phyloP scores from a whole-genome alignment of 2,888 invertebrate species.

The Dicranocentrus wangi region DNA sequence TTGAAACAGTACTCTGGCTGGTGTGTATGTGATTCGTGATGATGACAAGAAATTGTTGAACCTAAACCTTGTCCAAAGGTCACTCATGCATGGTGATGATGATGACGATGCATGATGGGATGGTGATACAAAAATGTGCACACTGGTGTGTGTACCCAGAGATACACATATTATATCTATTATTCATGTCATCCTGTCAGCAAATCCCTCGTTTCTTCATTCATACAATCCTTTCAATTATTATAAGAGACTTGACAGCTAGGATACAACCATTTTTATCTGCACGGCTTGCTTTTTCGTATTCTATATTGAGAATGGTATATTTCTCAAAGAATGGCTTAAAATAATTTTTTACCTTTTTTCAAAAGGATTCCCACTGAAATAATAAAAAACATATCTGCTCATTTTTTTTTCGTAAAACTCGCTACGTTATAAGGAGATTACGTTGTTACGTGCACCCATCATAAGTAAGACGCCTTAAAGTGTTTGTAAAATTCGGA shows the following conservation, averaged over 20 bases:
- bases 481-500: too few species aligned
- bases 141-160: background rate
- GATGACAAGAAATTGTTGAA: conserved; percentile 23
- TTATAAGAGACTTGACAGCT: conserved; percentile 36
- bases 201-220: conserved; percentile 22
- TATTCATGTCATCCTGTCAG: conserved; percentile 39
- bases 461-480: too few species aligned
- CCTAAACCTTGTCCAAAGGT: conserved; percentile 54
- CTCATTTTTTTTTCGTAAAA: too few species aligned
- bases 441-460: too few species aligned
- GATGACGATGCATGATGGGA: background rate
- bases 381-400: too few species aligned
- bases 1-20: conserved; percentile 18
- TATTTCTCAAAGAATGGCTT: too few species aligned
- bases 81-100: conserved; percentile 51
- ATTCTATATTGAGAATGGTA: background rate
- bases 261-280: background rate
- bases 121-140: background rate
- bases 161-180: background rate
- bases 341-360: too few species aligned
- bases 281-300: background rate
- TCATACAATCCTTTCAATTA: conserved; percentile 36
- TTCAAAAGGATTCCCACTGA: too few species aligned
- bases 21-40: conserved; percentile 14
- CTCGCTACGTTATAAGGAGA: too few species aligned